Conservation (phyloP, 1,140 invertebrate genomes). For the Tenebrio molitor region DNA sequence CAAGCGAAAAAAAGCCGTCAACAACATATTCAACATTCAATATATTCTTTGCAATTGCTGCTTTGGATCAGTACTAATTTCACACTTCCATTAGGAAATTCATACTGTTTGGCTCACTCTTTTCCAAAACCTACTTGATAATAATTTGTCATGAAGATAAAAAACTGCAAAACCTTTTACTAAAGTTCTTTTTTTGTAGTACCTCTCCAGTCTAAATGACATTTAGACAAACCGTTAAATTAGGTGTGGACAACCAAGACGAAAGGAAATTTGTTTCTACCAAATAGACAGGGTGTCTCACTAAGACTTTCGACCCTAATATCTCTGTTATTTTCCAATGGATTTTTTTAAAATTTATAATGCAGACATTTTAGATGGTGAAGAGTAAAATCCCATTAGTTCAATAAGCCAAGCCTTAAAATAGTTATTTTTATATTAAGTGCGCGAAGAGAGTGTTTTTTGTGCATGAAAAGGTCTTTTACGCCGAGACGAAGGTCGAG, state of each 20-base stretch:
- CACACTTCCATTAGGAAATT: constrained; percentile 14
- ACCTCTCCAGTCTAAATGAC: background rate
- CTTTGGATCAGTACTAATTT: constrained; percentile 19
- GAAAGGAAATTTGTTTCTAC: constrained; percentile 8
- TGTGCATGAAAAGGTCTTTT: too few species aligned
- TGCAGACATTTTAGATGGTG: too few species aligned
- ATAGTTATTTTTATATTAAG: too few species aligned
- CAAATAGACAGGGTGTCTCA: too few species aligned
- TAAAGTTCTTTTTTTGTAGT: background rate
- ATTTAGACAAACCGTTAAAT: constrained; percentile 15
- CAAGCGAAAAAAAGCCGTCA: background rate
- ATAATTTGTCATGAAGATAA: background rate
- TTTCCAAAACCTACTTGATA: background rate
- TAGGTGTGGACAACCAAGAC: constrained; percentile 31
- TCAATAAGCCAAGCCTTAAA: too few species aligned
- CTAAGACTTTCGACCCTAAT: too few species aligned
- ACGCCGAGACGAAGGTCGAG: too few species aligned
- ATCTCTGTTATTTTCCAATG: too few species aligned
- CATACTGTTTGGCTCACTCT: background rate
- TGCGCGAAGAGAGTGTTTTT: too few species aligned
- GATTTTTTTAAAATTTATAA: too few species aligned
- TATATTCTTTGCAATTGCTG: constrained; percentile 33
- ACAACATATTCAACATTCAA: constrained; percentile 11
- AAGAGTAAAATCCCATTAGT: too few species aligned
- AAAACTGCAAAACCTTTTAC: background rate